Percentiles rank a stretch among this genome's conserved stretches.
phyloP scores from a whole-genome alignment of 2,113 vertebrate genomes.

The Zosterops lateralis region DNA sequence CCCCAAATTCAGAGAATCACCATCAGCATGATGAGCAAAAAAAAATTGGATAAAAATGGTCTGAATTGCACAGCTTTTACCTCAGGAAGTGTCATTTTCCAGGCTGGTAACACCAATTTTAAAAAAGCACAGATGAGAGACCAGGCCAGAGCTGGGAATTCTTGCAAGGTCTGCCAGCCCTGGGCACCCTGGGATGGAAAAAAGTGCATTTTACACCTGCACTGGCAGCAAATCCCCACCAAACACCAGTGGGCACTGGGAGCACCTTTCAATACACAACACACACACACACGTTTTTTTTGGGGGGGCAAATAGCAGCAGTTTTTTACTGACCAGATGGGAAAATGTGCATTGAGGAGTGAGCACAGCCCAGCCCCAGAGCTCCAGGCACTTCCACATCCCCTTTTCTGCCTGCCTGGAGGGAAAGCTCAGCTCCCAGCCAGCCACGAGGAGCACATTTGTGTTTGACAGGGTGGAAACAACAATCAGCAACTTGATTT shows the following conservation, averaged over 20 bases:
- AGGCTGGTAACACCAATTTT: not conserved
- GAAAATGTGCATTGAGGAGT: not conserved
- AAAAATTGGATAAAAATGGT: not conserved
- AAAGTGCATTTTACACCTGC: not conserved
- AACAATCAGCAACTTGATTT: constrained; percentile 55
- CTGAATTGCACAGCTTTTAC: not conserved
- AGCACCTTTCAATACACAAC: not conserved
- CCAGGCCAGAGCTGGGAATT: not conserved
- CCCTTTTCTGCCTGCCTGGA: not conserved
- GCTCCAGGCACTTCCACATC: not conserved
- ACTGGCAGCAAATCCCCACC: not conserved
- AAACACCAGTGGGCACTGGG: not conserved
- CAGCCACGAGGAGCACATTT: not conserved
- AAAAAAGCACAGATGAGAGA: accelerated
- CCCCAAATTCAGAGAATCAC: not conserved
- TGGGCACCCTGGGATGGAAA: not conserved
- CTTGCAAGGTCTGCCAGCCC: not conserved
- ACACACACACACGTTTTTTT: not conserved
- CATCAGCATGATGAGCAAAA: not conserved
- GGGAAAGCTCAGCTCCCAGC: not conserved
- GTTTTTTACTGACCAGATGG: not conserved
- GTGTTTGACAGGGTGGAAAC: not conserved
- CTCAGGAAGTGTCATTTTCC: not conserved
- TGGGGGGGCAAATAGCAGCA: not conserved
- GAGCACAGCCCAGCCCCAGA: not conserved